A percentile compares a stretch with the other conserved stretches of the same genome.
Conservation (phyloP, 2,797 vertebrate species). For the Poeciliopsis paucimaculata region DNA sequence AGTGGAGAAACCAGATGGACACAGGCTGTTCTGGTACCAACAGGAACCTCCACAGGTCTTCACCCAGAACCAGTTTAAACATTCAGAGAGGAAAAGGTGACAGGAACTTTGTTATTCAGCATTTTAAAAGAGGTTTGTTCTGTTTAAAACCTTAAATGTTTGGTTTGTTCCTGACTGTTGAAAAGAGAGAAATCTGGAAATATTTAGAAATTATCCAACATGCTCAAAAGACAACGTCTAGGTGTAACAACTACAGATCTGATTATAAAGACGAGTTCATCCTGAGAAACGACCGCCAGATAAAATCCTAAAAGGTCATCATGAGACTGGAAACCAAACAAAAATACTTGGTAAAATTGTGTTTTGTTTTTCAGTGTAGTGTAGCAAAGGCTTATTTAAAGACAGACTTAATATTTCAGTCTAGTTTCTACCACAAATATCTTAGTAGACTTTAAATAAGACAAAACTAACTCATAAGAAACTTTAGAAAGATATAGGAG, state of each 20-base stretch:
- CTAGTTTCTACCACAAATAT: too few relatives aligned
- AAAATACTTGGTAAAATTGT: too few relatives aligned
- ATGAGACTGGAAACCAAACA: background rate
- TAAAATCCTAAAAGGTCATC: background rate
- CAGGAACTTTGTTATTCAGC: background rate
- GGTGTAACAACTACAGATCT: background rate
- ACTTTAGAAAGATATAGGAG: too few relatives aligned
- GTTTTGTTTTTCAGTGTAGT: background rate
- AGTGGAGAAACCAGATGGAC: slow-evolving; percentile 52
- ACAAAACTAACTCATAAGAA: too few relatives aligned
- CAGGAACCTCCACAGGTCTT: background rate
- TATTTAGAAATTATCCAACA: background rate
- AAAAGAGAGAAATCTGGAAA: background rate
- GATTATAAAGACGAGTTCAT: background rate
- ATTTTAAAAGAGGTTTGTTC: background rate
- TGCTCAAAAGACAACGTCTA: background rate
- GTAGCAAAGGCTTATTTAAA: background rate
- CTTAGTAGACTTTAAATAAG: too few relatives aligned
- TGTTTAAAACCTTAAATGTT: background rate
- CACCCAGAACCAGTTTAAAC: background rate
- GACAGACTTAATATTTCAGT: too few relatives aligned
- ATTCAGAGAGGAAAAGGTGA: background rate
- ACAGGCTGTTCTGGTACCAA: slow-evolving; percentile 4
- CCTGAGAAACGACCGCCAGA: background rate
- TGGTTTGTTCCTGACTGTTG: background rate